phyloP scores from a whole-genome alignment of 2,888 invertebrate genomes.

The Polyommatus iphigenia region DNA sequence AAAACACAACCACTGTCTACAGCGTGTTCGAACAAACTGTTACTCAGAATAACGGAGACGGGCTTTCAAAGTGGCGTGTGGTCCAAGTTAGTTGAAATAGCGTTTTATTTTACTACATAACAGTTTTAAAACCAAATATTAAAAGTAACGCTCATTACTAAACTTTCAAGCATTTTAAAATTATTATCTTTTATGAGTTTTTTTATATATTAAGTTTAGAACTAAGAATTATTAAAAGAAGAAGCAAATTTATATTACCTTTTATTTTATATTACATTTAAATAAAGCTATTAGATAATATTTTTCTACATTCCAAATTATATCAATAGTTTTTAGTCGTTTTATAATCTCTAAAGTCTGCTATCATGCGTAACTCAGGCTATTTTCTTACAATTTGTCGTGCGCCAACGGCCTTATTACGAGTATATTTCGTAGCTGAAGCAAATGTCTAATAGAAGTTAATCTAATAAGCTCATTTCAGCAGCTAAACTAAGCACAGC shows the following conservation, averaged over 20 bases:
- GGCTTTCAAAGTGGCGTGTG: constrained; percentile 46
- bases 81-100: constrained; percentile 45
- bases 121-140: no score
- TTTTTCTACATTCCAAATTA: neutral
- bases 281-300: neutral
- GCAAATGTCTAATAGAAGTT: neutral
- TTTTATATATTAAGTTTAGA: no score
- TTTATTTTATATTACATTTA: neutral
- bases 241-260: no score
- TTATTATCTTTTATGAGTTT: no score
- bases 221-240: no score
- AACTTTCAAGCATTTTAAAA: no score
- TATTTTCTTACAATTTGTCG: neutral
- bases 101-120: neutral
- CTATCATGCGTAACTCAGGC: neutral
- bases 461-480: constrained; percentile 2
- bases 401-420: neutral
- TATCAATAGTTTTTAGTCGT: neutral
- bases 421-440: neutral
- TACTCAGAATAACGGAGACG: neutral
- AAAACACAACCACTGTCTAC: constrained; percentile 44
- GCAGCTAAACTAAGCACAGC: neutral
- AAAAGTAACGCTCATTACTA: no score
- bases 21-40: neutral
- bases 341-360: neutral